Evolutionary conservation across 92 coral and sea anemone species (phyloP).

Genomic region (Nematostella vectensis): DNA sequence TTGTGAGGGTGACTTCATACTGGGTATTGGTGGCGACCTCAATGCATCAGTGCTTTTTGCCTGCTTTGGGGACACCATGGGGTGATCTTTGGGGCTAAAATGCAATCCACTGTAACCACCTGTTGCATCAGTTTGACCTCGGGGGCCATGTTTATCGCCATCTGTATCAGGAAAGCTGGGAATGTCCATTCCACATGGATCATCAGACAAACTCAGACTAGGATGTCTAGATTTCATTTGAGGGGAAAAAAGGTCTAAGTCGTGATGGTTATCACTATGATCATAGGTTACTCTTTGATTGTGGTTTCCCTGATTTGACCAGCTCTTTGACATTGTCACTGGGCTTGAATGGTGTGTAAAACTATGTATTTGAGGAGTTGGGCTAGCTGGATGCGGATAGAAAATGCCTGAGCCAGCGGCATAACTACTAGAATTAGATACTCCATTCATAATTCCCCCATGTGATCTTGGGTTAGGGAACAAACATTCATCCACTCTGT

Average conservation of each 20-base stretch:
- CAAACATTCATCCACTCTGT: conserved; percentile 60
- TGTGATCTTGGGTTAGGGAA: conserved; percentile 43
- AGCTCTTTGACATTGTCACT: conserved; percentile 16
- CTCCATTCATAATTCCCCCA: conserved; percentile 52
- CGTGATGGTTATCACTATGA: conserved; percentile 59
- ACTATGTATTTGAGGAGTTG: conserved; percentile 58
- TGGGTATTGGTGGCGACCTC: too few relatives aligned
- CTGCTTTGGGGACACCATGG: background rate
- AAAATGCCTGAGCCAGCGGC: conserved; percentile 79
- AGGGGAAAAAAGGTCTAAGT: conserved; percentile 49
- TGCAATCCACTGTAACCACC: conserved; percentile 14
- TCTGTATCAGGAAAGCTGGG: conserved; percentile 19
- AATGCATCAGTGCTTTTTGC: too few relatives aligned
- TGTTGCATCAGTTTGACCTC: conserved; percentile 15
- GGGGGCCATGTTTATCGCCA: conserved; percentile 10
- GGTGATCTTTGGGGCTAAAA: background rate
- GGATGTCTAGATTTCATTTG: conserved; percentile 27
- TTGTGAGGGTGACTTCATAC: background rate
- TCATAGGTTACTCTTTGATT: conserved; percentile 57
- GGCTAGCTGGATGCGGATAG: conserved; percentile 68
- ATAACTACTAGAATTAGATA: conserved; percentile 50
- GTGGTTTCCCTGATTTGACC: conserved; percentile 66
- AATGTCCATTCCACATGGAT: conserved; percentile 31
- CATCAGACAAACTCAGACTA: conserved; percentile 53
- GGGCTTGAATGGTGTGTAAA: conserved; percentile 67